Evolutionary conservation across 2,113 vertebrate genomes (phyloP), one percentile per base, ranked within the genome.

Genomic region (Gulo gulo): DNA sequence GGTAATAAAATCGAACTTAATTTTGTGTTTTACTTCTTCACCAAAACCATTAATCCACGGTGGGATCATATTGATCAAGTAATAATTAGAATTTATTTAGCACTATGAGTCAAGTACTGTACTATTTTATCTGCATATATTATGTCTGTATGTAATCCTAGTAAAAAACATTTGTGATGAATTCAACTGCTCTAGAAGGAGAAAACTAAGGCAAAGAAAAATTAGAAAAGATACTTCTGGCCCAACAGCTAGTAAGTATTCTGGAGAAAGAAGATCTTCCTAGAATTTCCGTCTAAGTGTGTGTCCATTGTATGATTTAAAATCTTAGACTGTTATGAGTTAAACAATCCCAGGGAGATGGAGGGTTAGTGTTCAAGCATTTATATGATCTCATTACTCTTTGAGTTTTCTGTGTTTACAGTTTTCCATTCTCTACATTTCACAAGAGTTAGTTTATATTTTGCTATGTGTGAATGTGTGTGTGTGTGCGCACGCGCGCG

Each of bases 321-420:
- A 94, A 84, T 65, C 50, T 91, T 86, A 45, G 36, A 21, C 55
- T 80, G 18, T 31, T 79, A 80, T 24, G 24, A 92, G 74, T 93
- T 91, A 78, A 97, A 61, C 45, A 95, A 69, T 97, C 69, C 29
- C 23, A 73, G 29, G 4, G 34, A 76, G 45, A 87, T 34, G 16
- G 84, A 94, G 18, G 55, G 52, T 21, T 95, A 95, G 52, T 94
- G 93, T 89, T 93, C 55, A 97, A 80, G 86, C 87, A 96, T 96
- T 92, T 80, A 26, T 74, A 96, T 69, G 47, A 97, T 83, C 83
- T 98, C 94, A 89, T 98, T 98, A 91, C 47, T n/a, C 61, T 90
- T 57, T 57, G 92, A 50, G 31, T 29, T 55, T 57, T 73, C 76
- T 96, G 23, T 94, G 42, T 95, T 96, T 95, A 69, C 9, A 84